phyloP scores from a whole-genome alignment of 2,113 vertebrate species.

The Nestor notabilis region DNA sequence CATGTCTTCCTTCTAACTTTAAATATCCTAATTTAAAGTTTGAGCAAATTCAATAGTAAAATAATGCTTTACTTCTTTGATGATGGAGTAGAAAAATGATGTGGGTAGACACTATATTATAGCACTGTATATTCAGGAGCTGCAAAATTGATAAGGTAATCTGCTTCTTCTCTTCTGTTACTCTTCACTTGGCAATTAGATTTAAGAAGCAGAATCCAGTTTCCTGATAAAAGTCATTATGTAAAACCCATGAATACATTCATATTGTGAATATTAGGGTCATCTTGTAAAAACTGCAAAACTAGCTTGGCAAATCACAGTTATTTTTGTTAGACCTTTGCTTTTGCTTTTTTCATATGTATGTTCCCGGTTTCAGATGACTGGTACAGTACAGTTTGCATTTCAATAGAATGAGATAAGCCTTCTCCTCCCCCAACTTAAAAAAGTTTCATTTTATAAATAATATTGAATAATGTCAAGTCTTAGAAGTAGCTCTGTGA shows the following conservation, averaged over 20 bases:
- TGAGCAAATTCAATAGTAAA: constrained; percentile 72
- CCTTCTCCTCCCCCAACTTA: constrained; percentile 63
- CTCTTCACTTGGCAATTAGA: constrained; percentile 80
- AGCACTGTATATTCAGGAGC: constrained; percentile 79
- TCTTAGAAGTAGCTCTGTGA: constrained; percentile 77
- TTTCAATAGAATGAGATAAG: constrained; percentile 81
- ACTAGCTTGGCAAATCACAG: constrained; percentile 71
- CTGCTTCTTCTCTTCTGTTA: constrained; percentile 77
- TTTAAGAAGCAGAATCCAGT: constrained; percentile 80
- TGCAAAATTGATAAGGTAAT: constrained; percentile 83
- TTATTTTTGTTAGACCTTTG: constrained; percentile 78
- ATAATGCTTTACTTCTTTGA: constrained; percentile 70
- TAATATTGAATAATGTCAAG: constrained; percentile 78
- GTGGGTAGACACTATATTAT: constrained; percentile 78
- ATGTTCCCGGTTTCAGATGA: constrained; percentile 57
- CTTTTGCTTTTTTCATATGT: constrained; percentile 66
- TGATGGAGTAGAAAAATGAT: constrained; percentile 76
- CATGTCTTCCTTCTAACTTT: constrained; percentile 41
- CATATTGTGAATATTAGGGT: constrained; percentile 81
- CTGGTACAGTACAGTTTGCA: constrained; percentile 72
- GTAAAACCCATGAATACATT: constrained; percentile 83
- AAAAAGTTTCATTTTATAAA: constrained; percentile 81
- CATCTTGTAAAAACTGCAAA: constrained; percentile 79
- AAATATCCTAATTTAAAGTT: constrained; percentile 72
- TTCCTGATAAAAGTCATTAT: constrained; percentile 82